Base-by-base conservation (phyloP, 2,113 vertebrate genomes). In the Serilophus lunatus region DNA sequence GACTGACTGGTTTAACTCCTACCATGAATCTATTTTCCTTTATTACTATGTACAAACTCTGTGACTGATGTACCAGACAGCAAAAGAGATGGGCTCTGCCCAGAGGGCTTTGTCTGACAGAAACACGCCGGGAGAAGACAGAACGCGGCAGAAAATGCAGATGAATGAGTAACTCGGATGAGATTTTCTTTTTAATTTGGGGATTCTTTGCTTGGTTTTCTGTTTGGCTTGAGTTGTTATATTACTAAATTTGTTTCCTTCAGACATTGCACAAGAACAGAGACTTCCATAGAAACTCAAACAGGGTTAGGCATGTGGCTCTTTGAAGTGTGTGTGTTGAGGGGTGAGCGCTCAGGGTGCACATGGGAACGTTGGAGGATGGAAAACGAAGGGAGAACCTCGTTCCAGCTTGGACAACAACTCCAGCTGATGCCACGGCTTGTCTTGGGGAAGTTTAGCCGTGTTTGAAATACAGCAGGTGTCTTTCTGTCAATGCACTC, bases 1-100 rank as follows among this genome's bases (percentile, higher is more conserved):
- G 95, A 90, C 95, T 7, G 87, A 95, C 95, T 96, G 93, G 95
- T 96, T 96, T 86, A 92, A 88, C 94, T 96, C 88, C 96, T 81
- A 51, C 68, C 82, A 86, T 49, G 92, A 92, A 96, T 96, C 92
- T 94, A 1, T 96, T 96, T 93, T 69, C 76, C 95, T 93, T 94
- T 78, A 96, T 96, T 97, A 96, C 80, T 60, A 53, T 90, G 90
- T 50, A 70, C 93, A 93, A 89, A 79, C 92, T 86, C 20, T 81
- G 85, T 94, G 93, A 96, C 76, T 95, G 95, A 96, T 95, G 94
- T 57, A 96, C 36, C 95, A 96, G 96, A 93, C 92, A 92, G 90
- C 82, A 93, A 92, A 95, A 83, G 92, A 95, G 94, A 96, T 96
- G 95, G 90, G 88, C 93, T 90, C 79, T 96, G 93, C 96, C 94